A percentile compares a stretch with the other conserved stretches of the same genome.
These are phyloP conservation scores for Porites evermanni DNA, from an alignment of 92 coral and sea anemone species.

Conservation along the genomic window DNA sequence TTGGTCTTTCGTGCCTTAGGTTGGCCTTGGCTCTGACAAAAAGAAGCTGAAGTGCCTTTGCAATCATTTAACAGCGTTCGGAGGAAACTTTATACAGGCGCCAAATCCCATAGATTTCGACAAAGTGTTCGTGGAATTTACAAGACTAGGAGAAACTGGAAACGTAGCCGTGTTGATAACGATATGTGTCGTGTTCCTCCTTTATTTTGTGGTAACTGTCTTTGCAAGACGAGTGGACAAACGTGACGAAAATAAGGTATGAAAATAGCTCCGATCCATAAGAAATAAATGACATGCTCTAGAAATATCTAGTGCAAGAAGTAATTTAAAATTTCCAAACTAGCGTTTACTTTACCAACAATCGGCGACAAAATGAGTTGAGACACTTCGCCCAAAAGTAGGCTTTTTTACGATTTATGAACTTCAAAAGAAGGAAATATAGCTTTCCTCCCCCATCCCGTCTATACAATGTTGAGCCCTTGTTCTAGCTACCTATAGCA, in stretches of 20 bases:
- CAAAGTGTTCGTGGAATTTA: constrained; percentile 39
- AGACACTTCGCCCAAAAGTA: too few relatives aligned
- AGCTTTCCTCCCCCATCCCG: too few relatives aligned
- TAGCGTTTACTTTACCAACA: too few relatives aligned
- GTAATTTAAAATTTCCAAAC: too few relatives aligned
- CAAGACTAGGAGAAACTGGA: constrained; percentile 31
- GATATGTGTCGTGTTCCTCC: constrained; percentile 15
- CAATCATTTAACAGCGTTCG: constrained; percentile 49
- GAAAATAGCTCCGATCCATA: too few relatives aligned
- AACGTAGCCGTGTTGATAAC: constrained; percentile 55
- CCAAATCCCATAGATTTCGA: constrained; percentile 58
- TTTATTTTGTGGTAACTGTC: constrained; percentile 36
- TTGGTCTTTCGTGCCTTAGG: background rate
- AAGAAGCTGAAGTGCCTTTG: constrained; percentile 34
- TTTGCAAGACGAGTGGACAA: constrained; percentile 51
- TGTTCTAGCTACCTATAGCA: too few relatives aligned
- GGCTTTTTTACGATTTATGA: too few relatives aligned
- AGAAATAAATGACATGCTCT: too few relatives aligned
- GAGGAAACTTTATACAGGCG: constrained; percentile 44
- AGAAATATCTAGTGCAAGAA: too few relatives aligned
- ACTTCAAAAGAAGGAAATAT: too few relatives aligned
- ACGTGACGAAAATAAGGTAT: constrained; percentile 37
- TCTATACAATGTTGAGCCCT: too few relatives aligned
- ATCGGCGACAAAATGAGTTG: too few relatives aligned
- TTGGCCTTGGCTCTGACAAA: constrained; percentile 1